These are phyloP conservation scores for Lasioglossum vierecki DNA, from an alignment of 2,888 invertebrate species.

Conservation along the genomic window DNA sequence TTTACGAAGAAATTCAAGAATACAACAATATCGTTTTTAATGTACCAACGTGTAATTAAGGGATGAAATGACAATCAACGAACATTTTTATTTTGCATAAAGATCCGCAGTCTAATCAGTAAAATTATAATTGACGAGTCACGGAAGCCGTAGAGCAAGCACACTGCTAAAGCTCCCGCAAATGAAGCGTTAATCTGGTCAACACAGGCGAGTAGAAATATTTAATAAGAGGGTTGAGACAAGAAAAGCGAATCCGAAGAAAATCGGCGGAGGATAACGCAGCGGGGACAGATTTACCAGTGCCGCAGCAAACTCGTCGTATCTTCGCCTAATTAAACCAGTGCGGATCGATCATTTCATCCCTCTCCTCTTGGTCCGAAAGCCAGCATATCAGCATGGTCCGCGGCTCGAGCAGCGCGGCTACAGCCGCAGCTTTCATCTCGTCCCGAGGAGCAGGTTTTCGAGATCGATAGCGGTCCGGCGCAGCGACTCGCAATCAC, in stretches of 20 bases:
- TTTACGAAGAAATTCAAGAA: too few species aligned
- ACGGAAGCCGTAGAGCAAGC: too few species aligned
- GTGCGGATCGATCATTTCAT: neutral
- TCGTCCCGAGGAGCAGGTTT: neutral
- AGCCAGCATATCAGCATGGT: neutral
- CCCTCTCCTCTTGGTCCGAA: neutral
- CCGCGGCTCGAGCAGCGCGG: neutral
- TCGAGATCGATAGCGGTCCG: conserved; percentile 43
- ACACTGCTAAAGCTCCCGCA: too few species aligned
- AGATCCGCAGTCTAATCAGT: too few species aligned
- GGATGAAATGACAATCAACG: too few species aligned
- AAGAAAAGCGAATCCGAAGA: neutral
- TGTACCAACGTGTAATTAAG: too few species aligned
- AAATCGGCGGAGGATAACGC: neutral
- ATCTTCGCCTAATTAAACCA: neutral
- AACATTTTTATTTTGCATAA: too few species aligned
- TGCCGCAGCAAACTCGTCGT: neutral
- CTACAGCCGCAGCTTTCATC: neutral
- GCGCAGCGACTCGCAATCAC: conserved; percentile 43
- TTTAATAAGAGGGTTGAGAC: neutral
- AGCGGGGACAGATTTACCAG: neutral
- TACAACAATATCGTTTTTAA: too few species aligned
- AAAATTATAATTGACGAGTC: too few species aligned
- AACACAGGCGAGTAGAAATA: neutral
- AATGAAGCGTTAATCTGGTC: neutral